phyloP scores from a whole-genome alignment of 2,797 vertebrate genomes.

The Enteromius anoplus region DNA sequence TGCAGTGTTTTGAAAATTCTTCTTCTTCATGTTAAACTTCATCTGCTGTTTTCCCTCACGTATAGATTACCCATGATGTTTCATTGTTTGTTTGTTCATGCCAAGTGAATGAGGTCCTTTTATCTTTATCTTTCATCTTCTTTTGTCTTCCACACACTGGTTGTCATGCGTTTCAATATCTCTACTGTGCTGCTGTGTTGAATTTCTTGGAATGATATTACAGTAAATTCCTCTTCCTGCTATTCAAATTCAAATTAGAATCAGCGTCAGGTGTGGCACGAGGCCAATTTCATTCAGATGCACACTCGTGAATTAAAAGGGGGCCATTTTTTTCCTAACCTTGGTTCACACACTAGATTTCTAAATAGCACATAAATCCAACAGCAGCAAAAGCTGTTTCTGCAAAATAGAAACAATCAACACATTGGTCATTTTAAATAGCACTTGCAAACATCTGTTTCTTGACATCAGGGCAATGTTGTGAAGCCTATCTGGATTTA shows the following conservation, averaged over 20 bases:
- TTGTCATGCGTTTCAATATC: not conserved
- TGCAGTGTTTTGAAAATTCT: too few relatives aligned
- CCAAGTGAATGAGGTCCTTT: not conserved
- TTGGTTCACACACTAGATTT: not conserved
- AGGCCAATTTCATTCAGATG: not conserved
- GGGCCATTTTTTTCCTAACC: not conserved
- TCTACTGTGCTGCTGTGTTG: not conserved
- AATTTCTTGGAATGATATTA: not conserved
- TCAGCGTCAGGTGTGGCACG: not conserved
- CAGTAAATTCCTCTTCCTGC: not conserved
- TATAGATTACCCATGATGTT: not conserved
- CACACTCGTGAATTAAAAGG: not conserved
- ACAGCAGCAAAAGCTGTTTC: not conserved
- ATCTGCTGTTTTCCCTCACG: not conserved
- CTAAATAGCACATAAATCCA: not conserved
- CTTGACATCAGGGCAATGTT: not conserved
- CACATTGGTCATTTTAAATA: constrained; percentile 26
- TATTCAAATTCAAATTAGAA: not conserved
- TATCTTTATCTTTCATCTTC: not conserved
- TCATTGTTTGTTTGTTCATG: not conserved
- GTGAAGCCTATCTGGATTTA: constrained; percentile 9
- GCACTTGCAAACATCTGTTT: not conserved
- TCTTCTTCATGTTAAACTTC: not conserved
- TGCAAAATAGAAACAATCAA: not conserved
- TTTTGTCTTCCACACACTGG: not conserved